A percentile compares a stretch with the other conserved stretches of the same genome.
phyloP scores from a whole-genome alignment of 1,140 invertebrate species.

The Pseudomyrmex sp. region DNA sequence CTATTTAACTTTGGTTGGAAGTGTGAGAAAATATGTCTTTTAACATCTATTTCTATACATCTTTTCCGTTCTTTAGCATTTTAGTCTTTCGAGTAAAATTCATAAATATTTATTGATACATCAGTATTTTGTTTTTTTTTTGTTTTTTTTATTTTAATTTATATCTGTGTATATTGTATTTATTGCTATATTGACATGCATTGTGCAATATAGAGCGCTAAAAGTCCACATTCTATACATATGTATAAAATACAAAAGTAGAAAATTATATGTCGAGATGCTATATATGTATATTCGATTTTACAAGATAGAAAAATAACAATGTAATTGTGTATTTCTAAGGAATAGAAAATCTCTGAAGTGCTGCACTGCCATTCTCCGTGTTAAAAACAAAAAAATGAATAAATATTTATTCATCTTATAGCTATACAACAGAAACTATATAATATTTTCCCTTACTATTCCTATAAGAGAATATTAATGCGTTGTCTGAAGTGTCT shows the following conservation, averaged over 20 bases:
- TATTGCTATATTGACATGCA: slow-evolving; percentile 12
- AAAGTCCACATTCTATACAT: slow-evolving; percentile 38
- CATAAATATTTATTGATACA: slow-evolving; percentile 7
- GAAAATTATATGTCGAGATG: slow-evolving; percentile 56
- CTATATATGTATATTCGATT: slow-evolving; percentile 11
- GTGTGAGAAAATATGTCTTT: slow-evolving; percentile 31
- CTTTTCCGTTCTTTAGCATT: slow-evolving; percentile 3
- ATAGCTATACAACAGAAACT: slow-evolving; percentile 52
- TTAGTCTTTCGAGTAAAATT: slow-evolving; percentile 5
- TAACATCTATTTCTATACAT: slow-evolving; percentile 25
- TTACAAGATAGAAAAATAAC: slow-evolving; percentile 51
- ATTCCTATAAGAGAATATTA: slow-evolving; percentile 45
- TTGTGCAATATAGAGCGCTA: slow-evolving; percentile 3
- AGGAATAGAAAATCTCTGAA: slow-evolving; percentile 41
- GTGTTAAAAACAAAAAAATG: slow-evolving; percentile 31
- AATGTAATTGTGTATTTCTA: slow-evolving; percentile 29
- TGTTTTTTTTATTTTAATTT: slow-evolving; percentile 17
- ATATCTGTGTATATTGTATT: slow-evolving; percentile 43
- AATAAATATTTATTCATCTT: slow-evolving; percentile 66
- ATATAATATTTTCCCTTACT: slow-evolving; percentile 22
- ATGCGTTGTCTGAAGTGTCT: slow-evolving; percentile 52
- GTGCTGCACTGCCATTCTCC: slow-evolving; percentile 18
- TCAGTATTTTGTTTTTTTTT: not conserved
- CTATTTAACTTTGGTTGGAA: slow-evolving; percentile 58
- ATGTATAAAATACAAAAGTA: slow-evolving; percentile 67